Conservation (phyloP, 1,140 invertebrate genomes). For the Ptiloglossa arizonensis region DNA sequence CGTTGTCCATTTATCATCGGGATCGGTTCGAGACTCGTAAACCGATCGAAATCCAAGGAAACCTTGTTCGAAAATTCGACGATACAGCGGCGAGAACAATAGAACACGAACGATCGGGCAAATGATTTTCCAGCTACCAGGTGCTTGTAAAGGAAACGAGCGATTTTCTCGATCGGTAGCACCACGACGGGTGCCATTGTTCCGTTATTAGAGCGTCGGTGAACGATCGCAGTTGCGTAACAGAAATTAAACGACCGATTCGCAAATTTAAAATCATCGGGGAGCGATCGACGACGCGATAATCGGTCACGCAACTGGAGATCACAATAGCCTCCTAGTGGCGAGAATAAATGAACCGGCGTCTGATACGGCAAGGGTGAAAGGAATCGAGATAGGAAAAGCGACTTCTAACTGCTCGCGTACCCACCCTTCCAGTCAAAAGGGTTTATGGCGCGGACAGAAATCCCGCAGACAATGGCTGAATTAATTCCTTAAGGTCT, state of each 20-base stretch:
- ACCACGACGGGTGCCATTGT: not conserved
- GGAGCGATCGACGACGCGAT: slow-evolving; percentile 50
- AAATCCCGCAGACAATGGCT: slow-evolving; percentile 75
- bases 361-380: slow-evolving; percentile 55
- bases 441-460: slow-evolving; percentile 77
- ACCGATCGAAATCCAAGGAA: not conserved
- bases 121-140: too few species aligned
- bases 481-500: slow-evolving; percentile 76
- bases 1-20: not conserved
- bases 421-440: slow-evolving; percentile 69
- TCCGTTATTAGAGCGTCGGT: slow-evolving; percentile 8
- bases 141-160: too few species aligned
- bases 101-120: too few species aligned
- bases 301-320: slow-evolving; percentile 62
- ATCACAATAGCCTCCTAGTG: slow-evolving; percentile 53
- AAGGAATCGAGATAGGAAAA: slow-evolving; percentile 45
- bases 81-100: too few species aligned
- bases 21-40: not conserved
- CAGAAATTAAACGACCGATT: slow-evolving; percentile 60
- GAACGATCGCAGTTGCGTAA: slow-evolving; percentile 42
- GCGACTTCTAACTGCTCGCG: slow-evolving; percentile 56
- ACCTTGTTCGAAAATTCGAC: not conserved
- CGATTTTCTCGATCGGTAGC: not conserved
- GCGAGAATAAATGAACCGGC: slow-evolving; percentile 62
- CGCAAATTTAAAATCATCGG: slow-evolving; percentile 45